Percentiles rank a stretch among this genome's conserved stretches.
Conservation (phyloP, 2,888 invertebrate genomes). For the Deroplatys truncata region DNA sequence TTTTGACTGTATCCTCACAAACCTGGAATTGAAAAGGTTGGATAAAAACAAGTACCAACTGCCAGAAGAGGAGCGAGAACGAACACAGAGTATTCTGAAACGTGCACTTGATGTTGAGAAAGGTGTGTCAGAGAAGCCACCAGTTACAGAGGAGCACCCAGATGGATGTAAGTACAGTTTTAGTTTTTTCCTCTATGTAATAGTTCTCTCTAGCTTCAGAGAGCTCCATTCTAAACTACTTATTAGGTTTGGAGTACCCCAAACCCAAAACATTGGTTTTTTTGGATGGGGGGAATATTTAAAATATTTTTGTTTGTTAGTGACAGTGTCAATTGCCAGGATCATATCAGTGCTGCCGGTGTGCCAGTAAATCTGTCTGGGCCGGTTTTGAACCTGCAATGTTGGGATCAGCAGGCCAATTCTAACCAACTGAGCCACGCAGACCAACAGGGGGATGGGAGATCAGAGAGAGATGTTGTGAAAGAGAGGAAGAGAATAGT, state of each 20-base stretch:
- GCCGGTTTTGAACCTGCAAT: too few relatives aligned
- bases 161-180: constrained; percentile 67
- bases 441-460: too few relatives aligned
- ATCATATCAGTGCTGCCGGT: too few relatives aligned
- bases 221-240: not conserved
- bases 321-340: too few relatives aligned
- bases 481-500: too few relatives aligned
- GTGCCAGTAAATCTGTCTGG: too few relatives aligned
- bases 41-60: constrained; percentile 68
- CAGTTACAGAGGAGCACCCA: constrained; percentile 77
- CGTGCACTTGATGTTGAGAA: constrained; percentile 79
- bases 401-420: too few relatives aligned
- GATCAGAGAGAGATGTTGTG: too few relatives aligned
- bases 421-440: too few relatives aligned
- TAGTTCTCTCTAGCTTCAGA: not conserved
- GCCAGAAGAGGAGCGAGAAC: constrained; percentile 66
- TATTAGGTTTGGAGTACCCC: not conserved
- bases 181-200: not conserved
- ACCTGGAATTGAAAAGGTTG: constrained; percentile 69
- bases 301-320: too few relatives aligned
- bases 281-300: too few relatives aligned
- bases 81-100: constrained; percentile 78
- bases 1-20: constrained; percentile 85
- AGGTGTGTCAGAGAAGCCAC: constrained; percentile 58
- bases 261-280: too few relatives aligned